These are phyloP conservation scores for Chloebia gouldiae DNA, from an alignment of 2,113 vertebrate genomes.

Conservation along the genomic window DNA sequence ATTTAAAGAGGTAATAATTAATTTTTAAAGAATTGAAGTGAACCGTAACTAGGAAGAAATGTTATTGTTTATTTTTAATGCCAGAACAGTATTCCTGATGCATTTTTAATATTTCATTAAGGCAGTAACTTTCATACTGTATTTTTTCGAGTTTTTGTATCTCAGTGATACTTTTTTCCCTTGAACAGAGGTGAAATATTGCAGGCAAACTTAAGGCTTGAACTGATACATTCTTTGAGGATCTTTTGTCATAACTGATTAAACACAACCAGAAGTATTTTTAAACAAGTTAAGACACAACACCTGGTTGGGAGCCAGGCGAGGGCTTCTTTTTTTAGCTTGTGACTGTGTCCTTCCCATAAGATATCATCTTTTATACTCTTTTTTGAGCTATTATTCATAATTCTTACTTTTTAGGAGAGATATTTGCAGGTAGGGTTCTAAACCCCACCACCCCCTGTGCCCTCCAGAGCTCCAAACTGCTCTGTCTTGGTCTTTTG, in stretches of 20 bases:
- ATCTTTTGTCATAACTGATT: conserved; percentile 26
- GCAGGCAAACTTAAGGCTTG: background rate
- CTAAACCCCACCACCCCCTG: background rate
- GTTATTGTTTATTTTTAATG: conserved; percentile 81
- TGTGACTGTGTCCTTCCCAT: background rate
- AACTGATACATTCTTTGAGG: background rate
- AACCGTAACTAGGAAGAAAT: conserved; percentile 73
- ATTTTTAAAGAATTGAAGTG: conserved; percentile 81
- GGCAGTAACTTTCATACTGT: conserved; percentile 64
- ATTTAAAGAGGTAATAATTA: conserved; percentile 81
- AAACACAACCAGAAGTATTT: background rate
- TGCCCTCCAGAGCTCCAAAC: background rate
- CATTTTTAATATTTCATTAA: conserved; percentile 81
- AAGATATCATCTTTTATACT: background rate
- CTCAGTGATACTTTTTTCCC: background rate
- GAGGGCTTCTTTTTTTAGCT: background rate
- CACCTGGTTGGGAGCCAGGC: background rate
- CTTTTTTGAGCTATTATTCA: background rate
- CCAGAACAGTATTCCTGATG: conserved; percentile 76
- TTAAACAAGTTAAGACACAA: conserved; percentile 42
- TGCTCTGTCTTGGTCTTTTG: background rate
- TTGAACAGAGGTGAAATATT: conserved; percentile 33
- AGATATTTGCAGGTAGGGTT: background rate
- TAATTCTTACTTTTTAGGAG: background rate
- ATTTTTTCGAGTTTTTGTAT: conserved; percentile 61